Evolutionary conservation across 2,797 vertebrate genomes (phyloP), one percentile per base, ranked within the genome.

Genomic region (Chloroceryle amazona): DNA sequence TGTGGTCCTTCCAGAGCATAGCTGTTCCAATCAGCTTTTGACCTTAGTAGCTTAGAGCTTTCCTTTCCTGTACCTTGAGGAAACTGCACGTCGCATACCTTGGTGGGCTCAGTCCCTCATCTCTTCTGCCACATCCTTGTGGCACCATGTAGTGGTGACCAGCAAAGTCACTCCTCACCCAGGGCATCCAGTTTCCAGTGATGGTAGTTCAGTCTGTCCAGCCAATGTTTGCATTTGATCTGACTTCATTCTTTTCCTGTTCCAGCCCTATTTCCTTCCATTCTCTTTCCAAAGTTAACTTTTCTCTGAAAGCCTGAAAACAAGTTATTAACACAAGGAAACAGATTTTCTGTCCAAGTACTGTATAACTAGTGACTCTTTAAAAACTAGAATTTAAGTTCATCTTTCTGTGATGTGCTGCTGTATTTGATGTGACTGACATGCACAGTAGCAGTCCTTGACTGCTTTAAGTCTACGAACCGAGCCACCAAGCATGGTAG

Each of bases 71-170:
- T 73, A 9, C 4, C 4, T 65, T 17, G 18, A 35, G 41, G 31
- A 41, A 58, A 13, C 15, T 31, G 7, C 23, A 33, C 39, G 6
- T 47, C 37, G 6, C n/a, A 15, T 25, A 35, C 25, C 9, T 15
- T 71, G 19, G 26, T n/a, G 33, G 29, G 20, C 57, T 39, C 11
- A 8, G 16, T 17, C 6, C 8, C 39, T 44, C 25, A 3, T 44
- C 14, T 66, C 6, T 75, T n/a, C 31, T 74, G 33, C 35, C 0
- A 0, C 6, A 3, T 81, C n/a, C 17, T 66, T 84, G 49, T 1
- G 14, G 44, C 26, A 28, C 21, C 9, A 2, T 0, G 0, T 60
- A 15, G 11, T 0, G 2, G 17, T 70, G 42, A 6, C 15, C 35
- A 73, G 21, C 63, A 55, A 8, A 49, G 13, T 66, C 11, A 8